A percentile compares a stretch with the other conserved stretches of the same genome.
These are phyloP conservation scores for Chironex yamaguchii DNA, from an alignment of 30 jellyfish, hydroid and myxozoan genomes.

Conservation along the genomic window DNA sequence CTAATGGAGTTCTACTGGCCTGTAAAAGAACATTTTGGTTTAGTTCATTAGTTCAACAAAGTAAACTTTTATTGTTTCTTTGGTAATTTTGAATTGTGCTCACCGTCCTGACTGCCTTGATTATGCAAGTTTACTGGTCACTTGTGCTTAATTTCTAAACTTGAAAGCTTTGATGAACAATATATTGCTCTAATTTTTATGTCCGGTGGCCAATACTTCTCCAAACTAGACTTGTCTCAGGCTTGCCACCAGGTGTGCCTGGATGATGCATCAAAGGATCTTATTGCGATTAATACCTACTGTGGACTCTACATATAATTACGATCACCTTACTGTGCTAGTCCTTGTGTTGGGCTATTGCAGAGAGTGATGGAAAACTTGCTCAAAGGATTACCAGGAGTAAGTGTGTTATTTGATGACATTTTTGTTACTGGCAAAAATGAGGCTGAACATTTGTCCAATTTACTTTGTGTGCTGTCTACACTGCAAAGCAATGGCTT, in stretches of 20 bases:
- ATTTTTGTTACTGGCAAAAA: conserved; percentile 44
- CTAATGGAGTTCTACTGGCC: too few species aligned
- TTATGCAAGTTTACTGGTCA: too few species aligned
- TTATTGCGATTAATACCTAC: conserved; percentile 57
- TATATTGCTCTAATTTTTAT: too few species aligned
- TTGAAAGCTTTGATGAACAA: too few species aligned
- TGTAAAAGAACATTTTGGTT: too few species aligned
- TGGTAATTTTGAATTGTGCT: too few species aligned
- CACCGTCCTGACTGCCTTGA: too few species aligned
- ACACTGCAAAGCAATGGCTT: not conserved
- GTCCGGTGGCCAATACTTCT: conserved; percentile 61
- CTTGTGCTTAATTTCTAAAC: too few species aligned
- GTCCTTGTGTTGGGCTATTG: conserved; percentile 58
- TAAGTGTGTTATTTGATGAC: conserved; percentile 42
- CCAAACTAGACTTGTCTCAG: conserved; percentile 49
- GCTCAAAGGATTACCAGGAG: conserved; percentile 30
- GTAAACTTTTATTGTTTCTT: too few species aligned
- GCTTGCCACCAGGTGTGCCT: conserved; percentile 67
- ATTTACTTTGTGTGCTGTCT: conserved; percentile 4
- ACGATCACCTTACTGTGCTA: conserved; percentile 58
- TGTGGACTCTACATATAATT: conserved; percentile 51
- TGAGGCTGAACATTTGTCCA: conserved; percentile 20
- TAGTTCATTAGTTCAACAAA: too few species aligned
- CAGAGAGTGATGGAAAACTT: conserved; percentile 56
- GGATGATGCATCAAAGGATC: conserved; percentile 60